Conservation (phyloP, 2,797 vertebrate genomes). For the Pseudomugil gertrudae region DNA sequence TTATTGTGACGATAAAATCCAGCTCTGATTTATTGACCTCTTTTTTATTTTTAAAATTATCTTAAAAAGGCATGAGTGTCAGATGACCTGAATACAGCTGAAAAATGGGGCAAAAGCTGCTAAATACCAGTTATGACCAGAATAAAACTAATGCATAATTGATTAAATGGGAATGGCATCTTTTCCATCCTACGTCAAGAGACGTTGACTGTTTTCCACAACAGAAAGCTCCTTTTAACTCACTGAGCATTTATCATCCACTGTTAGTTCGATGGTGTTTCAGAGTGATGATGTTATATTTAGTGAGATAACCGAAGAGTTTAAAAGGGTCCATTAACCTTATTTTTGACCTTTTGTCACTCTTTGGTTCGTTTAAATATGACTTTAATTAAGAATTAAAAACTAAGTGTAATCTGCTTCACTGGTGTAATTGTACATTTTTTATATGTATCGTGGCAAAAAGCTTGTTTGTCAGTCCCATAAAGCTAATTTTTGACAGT, state of each 20-base stretch:
- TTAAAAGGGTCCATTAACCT: constrained; percentile 20
- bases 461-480: background rate
- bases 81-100: constrained; percentile 60
- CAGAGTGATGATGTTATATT: constrained; percentile 1
- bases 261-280: background rate
- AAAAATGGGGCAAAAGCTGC: constrained; percentile 64
- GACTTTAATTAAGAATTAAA: constrained; percentile 30
- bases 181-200: constrained; percentile 51
- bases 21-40: constrained; percentile 35
- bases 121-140: constrained; percentile 64
- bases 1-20: constrained; percentile 1
- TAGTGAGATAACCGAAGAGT: background rate
- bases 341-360: background rate
- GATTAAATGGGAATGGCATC: constrained; percentile 61
- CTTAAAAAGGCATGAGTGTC: constrained; percentile 40
- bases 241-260: background rate
- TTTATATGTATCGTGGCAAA: background rate
- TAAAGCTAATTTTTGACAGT: background rate
- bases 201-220: constrained; percentile 39
- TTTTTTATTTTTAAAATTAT: constrained; percentile 20
- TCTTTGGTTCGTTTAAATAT: background rate
- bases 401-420: constrained; percentile 7
- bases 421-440: background rate
- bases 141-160: constrained; percentile 74
- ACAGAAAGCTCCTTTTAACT: constrained; percentile 29